Evolutionary conservation across 2,113 vertebrate species (phyloP).

Genomic region (Empidonax traillii): DNA sequence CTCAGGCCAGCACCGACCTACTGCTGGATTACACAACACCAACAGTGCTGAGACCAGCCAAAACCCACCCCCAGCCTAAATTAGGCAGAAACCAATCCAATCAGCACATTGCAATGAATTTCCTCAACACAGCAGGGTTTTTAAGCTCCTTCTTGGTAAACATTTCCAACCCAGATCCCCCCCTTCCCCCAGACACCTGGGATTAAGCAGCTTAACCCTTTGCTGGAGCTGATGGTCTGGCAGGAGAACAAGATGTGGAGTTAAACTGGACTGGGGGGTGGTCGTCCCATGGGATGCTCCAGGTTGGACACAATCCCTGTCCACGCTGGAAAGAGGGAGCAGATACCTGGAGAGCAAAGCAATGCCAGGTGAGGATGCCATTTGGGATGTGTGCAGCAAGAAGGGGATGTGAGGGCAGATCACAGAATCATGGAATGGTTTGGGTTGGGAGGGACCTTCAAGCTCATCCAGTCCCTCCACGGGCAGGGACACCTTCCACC

Average conservation of each 20-base stretch:
- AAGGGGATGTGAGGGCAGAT: background rate
- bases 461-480: background rate
- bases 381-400: background rate
- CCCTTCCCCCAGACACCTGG: background rate
- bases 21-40: background rate
- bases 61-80: background rate
- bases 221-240: background rate
- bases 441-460: background rate
- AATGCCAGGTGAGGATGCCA: too few species aligned
- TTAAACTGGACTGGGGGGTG: background rate
- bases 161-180: background rate
- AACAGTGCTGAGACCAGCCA: background rate
- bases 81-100: background rate
- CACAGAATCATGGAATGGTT: background rate
- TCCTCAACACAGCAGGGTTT: background rate
- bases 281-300: background rate
- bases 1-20: background rate
- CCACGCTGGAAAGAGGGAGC: background rate
- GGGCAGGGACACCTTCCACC: background rate
- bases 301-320: background rate
- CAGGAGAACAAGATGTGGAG: background rate
- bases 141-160: background rate
- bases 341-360: background rate
- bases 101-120: background rate
- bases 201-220: background rate